Evolutionary conservation across 2,113 vertebrate genomes (phyloP).

Genomic region (Hemichromis elongatus): DNA sequence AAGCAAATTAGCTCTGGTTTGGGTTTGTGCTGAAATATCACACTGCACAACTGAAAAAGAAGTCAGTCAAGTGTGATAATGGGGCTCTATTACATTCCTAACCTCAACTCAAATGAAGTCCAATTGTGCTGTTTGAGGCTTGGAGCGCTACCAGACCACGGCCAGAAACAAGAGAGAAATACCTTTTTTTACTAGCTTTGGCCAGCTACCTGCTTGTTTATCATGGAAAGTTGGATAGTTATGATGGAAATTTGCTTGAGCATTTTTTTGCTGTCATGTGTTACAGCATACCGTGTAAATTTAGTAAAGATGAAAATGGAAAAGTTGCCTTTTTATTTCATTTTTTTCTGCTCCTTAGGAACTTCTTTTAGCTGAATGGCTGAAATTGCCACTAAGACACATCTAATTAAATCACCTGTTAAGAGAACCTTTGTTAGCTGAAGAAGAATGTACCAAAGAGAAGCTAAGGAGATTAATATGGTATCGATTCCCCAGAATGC

Average conservation of each 20-base stretch:
- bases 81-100: slow-evolving; percentile 1
- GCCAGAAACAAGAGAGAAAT: neutral
- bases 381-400: neutral
- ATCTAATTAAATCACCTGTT: slow-evolving; percentile 5
- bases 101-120: slow-evolving; percentile 15
- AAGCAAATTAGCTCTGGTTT: slow-evolving; percentile 7
- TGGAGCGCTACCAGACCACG: slow-evolving; percentile 4
- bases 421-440: neutral
- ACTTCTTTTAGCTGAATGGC: neutral
- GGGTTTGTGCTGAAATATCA: neutral
- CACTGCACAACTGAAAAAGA: neutral
- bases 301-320: neutral
- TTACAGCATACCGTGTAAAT: neutral
- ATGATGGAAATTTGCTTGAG: slow-evolving; percentile 4
- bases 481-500: slow-evolving; percentile 37
- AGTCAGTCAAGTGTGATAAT: slow-evolving; percentile 27
- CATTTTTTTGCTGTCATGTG: neutral
- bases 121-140: slow-evolving; percentile 37
- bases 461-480: slow-evolving; percentile 47
- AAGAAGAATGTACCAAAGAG: neutral
- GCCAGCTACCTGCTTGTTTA: slow-evolving; percentile 16
- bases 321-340: neutral
- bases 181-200: slow-evolving; percentile 12
- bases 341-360: neutral
- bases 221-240: slow-evolving; percentile 4